phyloP scores from a whole-genome alignment of 1,140 invertebrate genomes.

The Atopsyche davidsoni region DNA sequence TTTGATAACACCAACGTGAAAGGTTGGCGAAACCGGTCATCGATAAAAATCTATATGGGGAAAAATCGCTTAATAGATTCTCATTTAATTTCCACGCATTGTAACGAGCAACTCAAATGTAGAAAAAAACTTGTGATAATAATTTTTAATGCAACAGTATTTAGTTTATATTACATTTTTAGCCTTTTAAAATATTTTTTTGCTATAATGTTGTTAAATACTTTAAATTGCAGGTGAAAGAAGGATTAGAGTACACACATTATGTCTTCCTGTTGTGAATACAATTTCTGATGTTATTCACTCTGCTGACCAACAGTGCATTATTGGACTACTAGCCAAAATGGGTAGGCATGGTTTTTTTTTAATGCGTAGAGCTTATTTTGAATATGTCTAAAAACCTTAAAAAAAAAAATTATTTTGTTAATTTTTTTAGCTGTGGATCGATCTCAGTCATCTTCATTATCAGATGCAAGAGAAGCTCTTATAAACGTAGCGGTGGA shows the following conservation, averaged over 20 bases:
- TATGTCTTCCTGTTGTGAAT: conserved; percentile 85
- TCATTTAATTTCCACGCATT: too few relatives aligned
- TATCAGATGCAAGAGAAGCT: conserved; percentile 92
- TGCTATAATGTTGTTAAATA: conserved; percentile 19
- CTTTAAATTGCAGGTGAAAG: conserved; percentile 84
- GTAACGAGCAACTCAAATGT: too few relatives aligned
- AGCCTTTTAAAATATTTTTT: too few relatives aligned
- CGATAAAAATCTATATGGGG: too few relatives aligned
- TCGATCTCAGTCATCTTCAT: conserved; percentile 73
- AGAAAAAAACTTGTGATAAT: too few relatives aligned
- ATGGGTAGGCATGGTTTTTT: conserved; percentile 64
- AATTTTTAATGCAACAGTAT: too few relatives aligned
- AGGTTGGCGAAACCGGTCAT: too few relatives aligned
- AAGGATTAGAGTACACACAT: conserved; percentile 93
- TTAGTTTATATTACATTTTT: too few relatives aligned
- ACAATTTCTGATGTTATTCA: conserved; percentile 82
- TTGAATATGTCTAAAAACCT: background rate
- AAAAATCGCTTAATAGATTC: too few relatives aligned
- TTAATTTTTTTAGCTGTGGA: conserved; percentile 73
- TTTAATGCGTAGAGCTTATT: background rate
- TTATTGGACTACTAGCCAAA: conserved; percentile 87
- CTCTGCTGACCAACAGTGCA: conserved; percentile 92
- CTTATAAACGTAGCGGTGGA: conserved; percentile 94
- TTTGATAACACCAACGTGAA: too few relatives aligned
- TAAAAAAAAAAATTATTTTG: background rate